Evolutionary conservation across 1,140 invertebrate genomes (phyloP), one percentile per base, ranked within the genome.

Genomic region (Brachionus rubens): DNA sequence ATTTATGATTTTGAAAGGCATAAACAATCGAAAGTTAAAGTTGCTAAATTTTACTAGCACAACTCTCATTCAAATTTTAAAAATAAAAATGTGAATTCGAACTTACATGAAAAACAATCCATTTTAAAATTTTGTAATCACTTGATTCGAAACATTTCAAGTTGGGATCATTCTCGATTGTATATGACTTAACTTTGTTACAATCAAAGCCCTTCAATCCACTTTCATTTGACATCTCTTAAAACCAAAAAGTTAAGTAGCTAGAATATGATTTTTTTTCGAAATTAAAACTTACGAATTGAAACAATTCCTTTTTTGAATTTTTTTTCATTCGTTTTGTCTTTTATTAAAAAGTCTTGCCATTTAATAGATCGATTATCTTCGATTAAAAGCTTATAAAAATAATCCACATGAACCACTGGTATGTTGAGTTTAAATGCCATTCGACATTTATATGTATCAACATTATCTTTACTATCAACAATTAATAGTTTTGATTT

Each of bases 391-490:
- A 78, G 80, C 16, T 81, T 79, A 72, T 79, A 79, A 5, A 83
- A 75, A 76, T 79, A 83, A 52, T 81, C 79, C 6, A 78, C 56
- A 40, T 76, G 78, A 16, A 83, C 62, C 16, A 83, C 78, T 24
- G 82, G 82, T 26, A 83, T 79, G 2, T 78, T 75, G 50, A 80
- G 79, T 26, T 80, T 79, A 16, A 77, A 40, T 21, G 81, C 81
- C 54, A 79, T 80, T 40, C 79, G 76, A 47, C 79, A 79, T 70
- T 83, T 83, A 48, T 77, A 81, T 7, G 79, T 79, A 7, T 80
- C 65, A 33, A 77, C 77, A 46, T 80, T 79, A 16, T 80, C 77
- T 19, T 79, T 78, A 56, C 80, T 79, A 78, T 79, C 80, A 9
- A 80, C 77, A 54, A 82, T 76, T 24, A 78, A 46, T 26, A n/a